phyloP scores from a whole-genome alignment of 2,113 vertebrate species.

The Ptilonorhynchus violaceus region DNA sequence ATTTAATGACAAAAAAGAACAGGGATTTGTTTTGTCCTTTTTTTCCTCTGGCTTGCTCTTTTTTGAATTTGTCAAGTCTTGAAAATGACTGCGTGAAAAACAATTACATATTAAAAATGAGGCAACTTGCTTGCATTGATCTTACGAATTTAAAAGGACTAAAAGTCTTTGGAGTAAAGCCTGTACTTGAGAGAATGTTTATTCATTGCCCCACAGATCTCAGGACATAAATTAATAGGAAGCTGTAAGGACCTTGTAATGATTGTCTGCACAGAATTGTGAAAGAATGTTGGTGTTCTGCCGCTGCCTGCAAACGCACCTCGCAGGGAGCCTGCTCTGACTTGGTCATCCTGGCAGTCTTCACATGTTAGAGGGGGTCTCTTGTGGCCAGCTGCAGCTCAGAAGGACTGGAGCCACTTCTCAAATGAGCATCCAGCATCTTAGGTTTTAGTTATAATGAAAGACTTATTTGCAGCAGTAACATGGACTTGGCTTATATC shows the following conservation, averaged over 20 bases:
- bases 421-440: background rate
- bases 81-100: background rate
- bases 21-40: background rate
- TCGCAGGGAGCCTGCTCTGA: fast-evolving
- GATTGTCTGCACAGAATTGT: background rate
- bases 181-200: background rate
- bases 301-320: fast-evolving
- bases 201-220: background rate
- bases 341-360: background rate
- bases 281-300: background rate
- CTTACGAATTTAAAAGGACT: background rate
- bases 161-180: background rate
- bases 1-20: background rate
- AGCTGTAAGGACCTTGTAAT: background rate
- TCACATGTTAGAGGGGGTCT: background rate
- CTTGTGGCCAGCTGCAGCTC: background rate
- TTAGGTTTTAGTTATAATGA: background rate
- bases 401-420: background rate
- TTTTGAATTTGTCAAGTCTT: background rate
- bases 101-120: background rate
- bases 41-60: background rate
- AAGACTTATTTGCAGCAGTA: background rate
- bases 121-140: background rate
- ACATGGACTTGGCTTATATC: background rate
- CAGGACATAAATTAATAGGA: background rate